Evolutionary conservation across 2,797 vertebrate species (phyloP).

Genomic region (Kryptolebias ocellatus): DNA sequence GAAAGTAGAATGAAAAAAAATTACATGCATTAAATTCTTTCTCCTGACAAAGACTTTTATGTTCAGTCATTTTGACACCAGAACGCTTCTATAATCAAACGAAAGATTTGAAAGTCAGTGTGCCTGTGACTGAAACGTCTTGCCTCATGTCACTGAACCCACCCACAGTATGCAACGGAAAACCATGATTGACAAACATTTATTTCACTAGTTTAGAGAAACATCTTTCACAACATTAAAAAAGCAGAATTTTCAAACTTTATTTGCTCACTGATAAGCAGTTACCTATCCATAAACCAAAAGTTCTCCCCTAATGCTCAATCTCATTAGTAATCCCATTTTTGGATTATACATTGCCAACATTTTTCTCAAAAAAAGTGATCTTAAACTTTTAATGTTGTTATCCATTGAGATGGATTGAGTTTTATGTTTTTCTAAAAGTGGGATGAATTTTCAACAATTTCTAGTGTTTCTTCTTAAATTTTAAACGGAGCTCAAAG

Average conservation of each 20-base stretch:
- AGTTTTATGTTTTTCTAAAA: constrained; percentile 36
- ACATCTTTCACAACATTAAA: constrained; percentile 25
- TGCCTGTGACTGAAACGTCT: constrained; percentile 21
- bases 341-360: constrained; percentile 52
- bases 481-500: constrained; percentile 32
- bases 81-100: background rate
- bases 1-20: background rate
- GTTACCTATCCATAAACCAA: constrained; percentile 44
- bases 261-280: constrained; percentile 20
- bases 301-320: constrained; percentile 40
- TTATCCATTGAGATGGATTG: constrained; percentile 33
- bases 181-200: background rate
- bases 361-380: constrained; percentile 46
- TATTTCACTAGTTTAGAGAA: constrained; percentile 14
- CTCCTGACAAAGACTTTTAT: constrained; percentile 28
- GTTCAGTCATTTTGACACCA: constrained; percentile 19
- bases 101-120: constrained; percentile 16
- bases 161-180: background rate
- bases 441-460: constrained; percentile 14
- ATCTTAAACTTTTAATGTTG: constrained; percentile 33
- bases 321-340: constrained; percentile 27
- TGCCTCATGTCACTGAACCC: constrained; percentile 22
- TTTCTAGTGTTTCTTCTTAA: constrained; percentile 21
- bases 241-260: constrained; percentile 19
- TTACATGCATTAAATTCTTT: constrained; percentile 6